Percentiles rank a stretch among this genome's conserved stretches.
These are phyloP conservation scores for Diadophis punctatus DNA, from an alignment of 2,113 vertebrate species.

Conservation along the genomic window DNA sequence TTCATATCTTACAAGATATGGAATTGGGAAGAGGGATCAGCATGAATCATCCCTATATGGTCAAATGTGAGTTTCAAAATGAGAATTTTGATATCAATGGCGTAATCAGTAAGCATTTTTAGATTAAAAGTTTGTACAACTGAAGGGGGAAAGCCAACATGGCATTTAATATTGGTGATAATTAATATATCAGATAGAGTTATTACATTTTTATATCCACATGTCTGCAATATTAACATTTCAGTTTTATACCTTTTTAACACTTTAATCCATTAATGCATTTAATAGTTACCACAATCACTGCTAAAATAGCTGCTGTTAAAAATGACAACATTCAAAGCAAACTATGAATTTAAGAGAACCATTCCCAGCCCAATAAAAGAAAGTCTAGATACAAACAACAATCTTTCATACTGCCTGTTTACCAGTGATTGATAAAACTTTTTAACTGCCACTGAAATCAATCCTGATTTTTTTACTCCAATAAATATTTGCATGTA, in stretches of 20 bases:
- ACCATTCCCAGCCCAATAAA: background rate
- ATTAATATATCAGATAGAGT: background rate
- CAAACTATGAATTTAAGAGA: background rate
- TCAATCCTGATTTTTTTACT: background rate
- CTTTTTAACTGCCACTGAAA: background rate
- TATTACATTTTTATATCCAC: background rate
- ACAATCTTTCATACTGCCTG: background rate
- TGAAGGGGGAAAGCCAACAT: background rate
- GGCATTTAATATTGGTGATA: background rate
- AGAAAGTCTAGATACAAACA: background rate
- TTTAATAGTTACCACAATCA: background rate
- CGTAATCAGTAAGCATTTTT: background rate
- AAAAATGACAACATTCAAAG: background rate
- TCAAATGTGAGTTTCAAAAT: background rate
- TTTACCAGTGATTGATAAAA: background rate
- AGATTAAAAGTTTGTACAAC: background rate
- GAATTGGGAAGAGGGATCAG: background rate
- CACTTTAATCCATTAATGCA: background rate
- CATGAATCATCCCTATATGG: background rate
- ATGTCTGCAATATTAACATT: background rate
- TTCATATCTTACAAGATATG: background rate
- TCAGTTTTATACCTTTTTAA: background rate
- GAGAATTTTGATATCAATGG: background rate
- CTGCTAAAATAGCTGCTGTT: background rate
- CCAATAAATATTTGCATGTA: background rate